Conservation (phyloP, 2,797 vertebrate genomes). For the Thamnophis elegans region DNA sequence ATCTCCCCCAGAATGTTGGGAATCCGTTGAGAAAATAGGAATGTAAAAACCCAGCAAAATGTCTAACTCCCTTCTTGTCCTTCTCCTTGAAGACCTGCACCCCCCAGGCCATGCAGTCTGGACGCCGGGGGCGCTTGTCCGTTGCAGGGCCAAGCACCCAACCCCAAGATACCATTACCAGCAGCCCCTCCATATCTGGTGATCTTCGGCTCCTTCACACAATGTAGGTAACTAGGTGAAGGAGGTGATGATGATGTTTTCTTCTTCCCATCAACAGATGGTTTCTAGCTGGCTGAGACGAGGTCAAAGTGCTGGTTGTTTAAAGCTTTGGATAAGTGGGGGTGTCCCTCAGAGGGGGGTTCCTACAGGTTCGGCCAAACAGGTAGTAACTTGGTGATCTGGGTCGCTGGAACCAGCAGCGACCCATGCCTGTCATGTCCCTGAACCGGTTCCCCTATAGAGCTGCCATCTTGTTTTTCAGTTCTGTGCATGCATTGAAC, state of each 20-base stretch:
- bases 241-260: neutral
- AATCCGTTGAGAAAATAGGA: neutral
- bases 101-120: conserved; percentile 13
- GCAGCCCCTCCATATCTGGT: conserved; percentile 14
- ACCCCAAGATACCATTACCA: neutral
- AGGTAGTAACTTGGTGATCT: no score
- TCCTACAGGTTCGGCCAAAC: no score
- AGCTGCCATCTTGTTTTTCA: no score
- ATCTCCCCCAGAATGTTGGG: neutral
- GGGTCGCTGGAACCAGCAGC: no score
- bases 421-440: no score
- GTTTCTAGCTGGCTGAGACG: neutral
- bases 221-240: neutral
- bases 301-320: neutral
- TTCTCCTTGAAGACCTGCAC: neutral
- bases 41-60: neutral
- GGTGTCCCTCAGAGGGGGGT: no score
- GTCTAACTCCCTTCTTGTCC: neutral
- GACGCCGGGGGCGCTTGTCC: conserved; percentile 10
- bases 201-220: conserved; percentile 23
- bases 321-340: neutral
- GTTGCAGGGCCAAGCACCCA: neutral
- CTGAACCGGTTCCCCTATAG: no score
- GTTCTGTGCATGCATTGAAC: no score
- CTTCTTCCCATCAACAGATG: neutral